Conservation (phyloP, 2,113 vertebrate species). For the Microtus oregoni region DNA sequence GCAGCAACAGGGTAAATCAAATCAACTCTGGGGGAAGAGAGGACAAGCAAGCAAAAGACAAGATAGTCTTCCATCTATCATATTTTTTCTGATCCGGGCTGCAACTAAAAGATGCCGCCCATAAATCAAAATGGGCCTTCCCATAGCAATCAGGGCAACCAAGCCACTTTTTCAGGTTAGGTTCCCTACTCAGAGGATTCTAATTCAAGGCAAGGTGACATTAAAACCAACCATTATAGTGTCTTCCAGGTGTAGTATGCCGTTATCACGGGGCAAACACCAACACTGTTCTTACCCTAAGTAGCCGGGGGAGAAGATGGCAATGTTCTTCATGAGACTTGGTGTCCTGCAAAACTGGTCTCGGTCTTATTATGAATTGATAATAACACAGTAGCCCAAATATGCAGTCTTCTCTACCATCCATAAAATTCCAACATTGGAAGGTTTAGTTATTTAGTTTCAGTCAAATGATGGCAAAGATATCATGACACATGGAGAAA, state of each 20-base stretch:
- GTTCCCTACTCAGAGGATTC: not conserved
- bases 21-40: not conserved
- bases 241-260: not conserved
- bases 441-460: constrained; percentile 31
- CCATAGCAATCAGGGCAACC: not conserved
- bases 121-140: not conserved
- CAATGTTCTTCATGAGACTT: not conserved
- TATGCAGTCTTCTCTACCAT: not conserved
- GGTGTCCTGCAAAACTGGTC: not conserved
- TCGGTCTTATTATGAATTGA: not conserved
- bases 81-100: not conserved
- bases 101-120: not conserved
- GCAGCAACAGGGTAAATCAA: not conserved
- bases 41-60: not conserved
- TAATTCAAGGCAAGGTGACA: not conserved
- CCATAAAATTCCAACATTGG: not conserved
- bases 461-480: not conserved
- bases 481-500: not conserved
- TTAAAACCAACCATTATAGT: not conserved
- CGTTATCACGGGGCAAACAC: not conserved
- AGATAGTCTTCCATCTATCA: not conserved
- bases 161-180: not conserved
- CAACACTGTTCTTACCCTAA: not conserved
- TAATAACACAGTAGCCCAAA: not conserved
- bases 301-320: not conserved